A percentile compares a stretch with the other conserved stretches of the same genome.
Evolutionary conservation across 2,797 vertebrate species (phyloP).

Genomic region (Salarias fasciatus): DNA sequence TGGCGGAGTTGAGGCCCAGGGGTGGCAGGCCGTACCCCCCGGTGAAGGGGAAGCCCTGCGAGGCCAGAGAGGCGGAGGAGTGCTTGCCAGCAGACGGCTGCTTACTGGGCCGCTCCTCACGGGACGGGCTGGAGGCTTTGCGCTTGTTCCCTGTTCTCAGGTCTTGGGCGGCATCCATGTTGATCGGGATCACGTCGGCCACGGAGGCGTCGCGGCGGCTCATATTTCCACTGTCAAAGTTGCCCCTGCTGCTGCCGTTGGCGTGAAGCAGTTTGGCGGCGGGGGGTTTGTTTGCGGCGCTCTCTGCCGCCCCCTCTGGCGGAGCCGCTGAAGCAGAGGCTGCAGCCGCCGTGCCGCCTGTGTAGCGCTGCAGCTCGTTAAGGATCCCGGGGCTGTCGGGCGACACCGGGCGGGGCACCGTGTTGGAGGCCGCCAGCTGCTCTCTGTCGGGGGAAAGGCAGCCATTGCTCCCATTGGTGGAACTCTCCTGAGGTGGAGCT

Average conservation of each 20-base stretch:
- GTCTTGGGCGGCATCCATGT: constrained; percentile 84
- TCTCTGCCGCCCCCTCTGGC: constrained; percentile 29
- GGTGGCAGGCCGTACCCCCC: constrained; percentile 88
- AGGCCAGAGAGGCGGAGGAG: constrained; percentile 80
- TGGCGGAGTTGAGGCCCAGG: constrained; percentile 85
- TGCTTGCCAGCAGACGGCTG: constrained; percentile 82
- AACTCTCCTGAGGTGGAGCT: constrained; percentile 54
- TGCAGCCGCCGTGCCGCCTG: constrained; percentile 23
- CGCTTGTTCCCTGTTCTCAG: constrained; percentile 87
- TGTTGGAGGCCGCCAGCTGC: constrained; percentile 76
- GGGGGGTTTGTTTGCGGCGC: constrained; percentile 7
- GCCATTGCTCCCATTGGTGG: constrained; percentile 78
- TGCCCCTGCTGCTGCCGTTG: constrained; percentile 26
- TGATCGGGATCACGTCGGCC: constrained; percentile 56
- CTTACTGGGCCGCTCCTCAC: constrained; percentile 81
- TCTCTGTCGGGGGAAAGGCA: constrained; percentile 82
- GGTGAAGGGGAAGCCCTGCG: constrained; percentile 87
- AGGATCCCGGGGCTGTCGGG: constrained; percentile 92
- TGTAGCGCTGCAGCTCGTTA: constrained; percentile 90
- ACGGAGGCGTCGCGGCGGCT: constrained; percentile 46
- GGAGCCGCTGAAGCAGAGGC: not conserved
- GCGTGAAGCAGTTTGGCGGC: constrained; percentile 40
- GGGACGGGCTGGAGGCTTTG: constrained; percentile 77
- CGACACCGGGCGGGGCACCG: constrained; percentile 86
- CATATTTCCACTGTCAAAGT: constrained; percentile 26